Percentiles rank a stretch among this genome's conserved stretches.
Evolutionary conservation across 2,113 vertebrate genomes (phyloP).

Genomic region (Tragelaphus strepsiceros): DNA sequence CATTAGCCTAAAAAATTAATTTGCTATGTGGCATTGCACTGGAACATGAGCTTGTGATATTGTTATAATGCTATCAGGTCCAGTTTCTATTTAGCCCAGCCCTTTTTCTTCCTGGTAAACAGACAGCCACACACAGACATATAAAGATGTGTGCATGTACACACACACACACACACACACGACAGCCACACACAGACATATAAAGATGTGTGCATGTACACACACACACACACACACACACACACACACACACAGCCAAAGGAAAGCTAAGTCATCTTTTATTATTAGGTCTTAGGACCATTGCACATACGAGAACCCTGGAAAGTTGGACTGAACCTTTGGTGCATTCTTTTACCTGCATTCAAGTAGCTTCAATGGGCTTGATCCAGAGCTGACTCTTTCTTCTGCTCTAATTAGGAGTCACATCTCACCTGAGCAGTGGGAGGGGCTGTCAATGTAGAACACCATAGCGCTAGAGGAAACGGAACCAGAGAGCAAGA

Average conservation of each 20-base stretch:
- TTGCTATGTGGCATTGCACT: not conserved
- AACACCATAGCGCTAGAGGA: not conserved
- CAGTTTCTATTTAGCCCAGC: not conserved
- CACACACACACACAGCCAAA: not conserved
- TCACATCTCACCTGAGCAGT: not conserved
- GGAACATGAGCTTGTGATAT: not conserved
- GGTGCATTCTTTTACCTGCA: not conserved
- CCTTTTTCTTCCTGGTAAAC: not conserved
- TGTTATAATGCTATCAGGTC: not conserved
- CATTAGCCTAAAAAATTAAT: not conserved
- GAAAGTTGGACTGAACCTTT: not conserved
- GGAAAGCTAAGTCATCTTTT: not conserved
- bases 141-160: not conserved
- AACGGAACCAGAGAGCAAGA: not conserved
- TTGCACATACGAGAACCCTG: not conserved
- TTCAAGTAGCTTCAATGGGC: not conserved
- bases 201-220: not conserved
- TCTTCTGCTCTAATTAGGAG: not conserved
- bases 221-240: not conserved
- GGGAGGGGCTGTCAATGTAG: not conserved
- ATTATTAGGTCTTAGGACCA: not conserved
- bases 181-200: not conserved
- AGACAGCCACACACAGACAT: not conserved
- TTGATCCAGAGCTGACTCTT: not conserved
- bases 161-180: not conserved